Conservation (phyloP, 1,140 invertebrate genomes). For the Caenorhabditis latens region DNA sequence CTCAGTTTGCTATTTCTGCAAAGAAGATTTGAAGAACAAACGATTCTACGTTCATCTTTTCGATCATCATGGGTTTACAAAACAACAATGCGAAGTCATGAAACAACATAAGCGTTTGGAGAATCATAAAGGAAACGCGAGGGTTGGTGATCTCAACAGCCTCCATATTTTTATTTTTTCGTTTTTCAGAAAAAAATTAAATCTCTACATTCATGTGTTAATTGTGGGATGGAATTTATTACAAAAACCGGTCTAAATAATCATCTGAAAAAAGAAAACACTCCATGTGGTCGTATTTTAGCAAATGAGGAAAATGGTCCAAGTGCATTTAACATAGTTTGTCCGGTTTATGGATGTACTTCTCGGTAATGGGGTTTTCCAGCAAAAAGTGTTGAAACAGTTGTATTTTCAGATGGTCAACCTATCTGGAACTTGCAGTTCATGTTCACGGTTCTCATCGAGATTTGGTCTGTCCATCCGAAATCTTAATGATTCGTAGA, state of each 20-base stretch:
- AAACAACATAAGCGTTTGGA: constrained; percentile 32
- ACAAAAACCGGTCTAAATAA: constrained; percentile 5
- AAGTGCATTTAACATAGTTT: not conserved
- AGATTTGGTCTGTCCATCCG: not conserved
- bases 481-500: not conserved
- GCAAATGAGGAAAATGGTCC: not conserved
- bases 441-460: not conserved
- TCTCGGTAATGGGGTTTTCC: not conserved
- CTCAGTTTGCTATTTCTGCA: constrained; percentile 29
- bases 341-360: constrained; percentile 8
- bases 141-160: not conserved
- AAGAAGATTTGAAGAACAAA: constrained; percentile 28
- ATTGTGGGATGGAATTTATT: constrained; percentile 24
- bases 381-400: not conserved
- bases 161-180: not conserved
- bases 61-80: constrained; percentile 33
- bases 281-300: not conserved
- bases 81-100: constrained; percentile 33
- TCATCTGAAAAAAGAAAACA: not conserved
- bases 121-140: not conserved
- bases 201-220: constrained; percentile 2
- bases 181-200: not conserved
- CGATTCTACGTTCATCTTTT: constrained; percentile 36
- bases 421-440: constrained; percentile 18
- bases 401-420: not conserved